Base-by-base conservation (phyloP, 2,888 invertebrate species). In the Drosophila trichaetosa region DNA sequence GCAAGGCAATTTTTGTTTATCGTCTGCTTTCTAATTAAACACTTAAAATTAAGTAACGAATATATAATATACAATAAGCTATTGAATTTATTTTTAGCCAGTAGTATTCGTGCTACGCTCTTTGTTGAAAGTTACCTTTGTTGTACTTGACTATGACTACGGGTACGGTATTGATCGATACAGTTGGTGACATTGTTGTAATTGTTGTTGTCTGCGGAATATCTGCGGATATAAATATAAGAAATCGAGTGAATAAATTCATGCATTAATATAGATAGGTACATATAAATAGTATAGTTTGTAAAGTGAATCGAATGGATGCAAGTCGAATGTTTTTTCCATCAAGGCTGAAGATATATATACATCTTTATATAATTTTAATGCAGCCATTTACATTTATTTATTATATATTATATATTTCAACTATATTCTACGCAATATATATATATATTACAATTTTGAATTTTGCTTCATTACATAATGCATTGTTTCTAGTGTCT, bases 181-280 rank as follows among this genome's bases (percentile, higher is more conserved):
- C 91, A 62, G 93, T 93, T 42, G 93, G 93, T 31, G 92, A 90
- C 84, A 93, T 89, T 52, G 93, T 93, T 70, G 93, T 93, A 71
- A 93, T 91, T 59, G 92, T 91, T 78, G 93, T 93, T 65, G 93
- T 93, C 84, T 93, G 93, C 42, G 93, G 93, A 80, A 93, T 93
- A 76, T 93, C 93, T 93, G 76, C 21, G 46, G 1, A 13, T 5
- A 16, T 10, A 57, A 4, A 33, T 8, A 42, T n/a, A n/a, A 21
- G 3, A 40, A 51, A 16, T 10, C 8, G 11, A 31, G 21, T 46
- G 27, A 27, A 16, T 10, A 16, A 49, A 29, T 5, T 0, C 6
- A 10, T 27, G 27, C 5, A 5, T 27, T 18, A 10, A 49, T 27
- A 4, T 2, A 27, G 7, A 16, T 7, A 46, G 13, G 0, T 46